Base-by-base conservation (phyloP, 2,797 vertebrate species). In the Sorex maritimensis region DNA sequence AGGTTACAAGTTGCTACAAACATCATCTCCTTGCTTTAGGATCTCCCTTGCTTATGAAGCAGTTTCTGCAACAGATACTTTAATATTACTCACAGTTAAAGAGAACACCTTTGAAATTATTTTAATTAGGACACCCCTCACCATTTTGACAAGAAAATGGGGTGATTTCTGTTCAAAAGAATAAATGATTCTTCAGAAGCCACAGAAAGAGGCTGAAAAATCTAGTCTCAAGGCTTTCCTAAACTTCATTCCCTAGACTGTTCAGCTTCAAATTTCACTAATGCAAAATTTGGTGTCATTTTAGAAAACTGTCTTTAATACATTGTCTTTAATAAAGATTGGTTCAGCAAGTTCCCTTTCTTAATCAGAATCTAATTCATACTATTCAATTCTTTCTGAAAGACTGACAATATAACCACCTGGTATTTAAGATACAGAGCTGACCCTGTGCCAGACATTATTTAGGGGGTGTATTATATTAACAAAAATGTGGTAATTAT, bases 61-160 rank as follows among this genome's bases (percentile, higher is more conserved):
- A 68, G 34, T 91, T 94, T 78, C 81, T 86, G 21, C 24, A 79
- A 79, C 68, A 79, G 44, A 84, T 26, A 75, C 28, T 69, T 75
- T 91, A 92, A 69, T 93, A 82, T 84, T 88, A 92, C 65, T 88
- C 71, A 61, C 55, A 28, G n/a, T n/a, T 10, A 85, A 94, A 91
- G 14, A 74, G 73, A 94, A 92, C n/a, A 34, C 41, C 87, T 86
- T 85, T 93, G 90, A 92, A 95, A 83, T 92, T 79, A 52, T 92
- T 94, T 85, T 88, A 79, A 95, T 75, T 19, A 9, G 52, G 58
- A 4, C 58, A 61, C 58, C 21, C 17, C 58, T 19, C 58, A 61
- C 82, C 81, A 81, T 72, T 65, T 88, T 90, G 44, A 93, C 44
- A 91, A 34, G 65, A 55, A 88, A 92, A 93, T 3, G 46, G 67